phyloP scores from a whole-genome alignment of 2,888 invertebrate species.

The Drosophila demipolita region DNA sequence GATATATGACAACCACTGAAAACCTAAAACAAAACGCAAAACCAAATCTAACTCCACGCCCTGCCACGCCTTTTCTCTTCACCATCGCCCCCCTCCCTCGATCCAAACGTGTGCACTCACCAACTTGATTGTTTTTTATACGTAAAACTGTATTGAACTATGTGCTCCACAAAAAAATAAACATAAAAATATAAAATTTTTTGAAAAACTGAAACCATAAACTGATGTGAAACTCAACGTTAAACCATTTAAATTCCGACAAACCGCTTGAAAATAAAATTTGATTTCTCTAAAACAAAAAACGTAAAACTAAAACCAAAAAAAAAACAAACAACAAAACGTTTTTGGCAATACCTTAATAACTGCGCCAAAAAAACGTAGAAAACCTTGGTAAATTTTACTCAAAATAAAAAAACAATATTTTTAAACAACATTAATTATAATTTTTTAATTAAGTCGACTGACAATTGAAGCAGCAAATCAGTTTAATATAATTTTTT shows the following conservation, averaged over 20 bases:
- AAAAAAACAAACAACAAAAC: slow-evolving; percentile 59
- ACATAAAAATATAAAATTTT: slow-evolving; percentile 15
- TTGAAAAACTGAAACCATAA: slow-evolving; percentile 34
- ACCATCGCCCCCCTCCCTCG: slow-evolving; percentile 28
- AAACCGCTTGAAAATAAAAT: slow-evolving; percentile 64
- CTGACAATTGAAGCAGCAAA: slow-evolving; percentile 37
- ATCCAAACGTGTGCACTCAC: slow-evolving; percentile 59
- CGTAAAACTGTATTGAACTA: slow-evolving; percentile 60
- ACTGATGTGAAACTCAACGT: slow-evolving; percentile 60
- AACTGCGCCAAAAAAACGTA: slow-evolving; percentile 71
- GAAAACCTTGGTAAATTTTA: slow-evolving; percentile 83
- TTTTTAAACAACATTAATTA: slow-evolving; percentile 38
- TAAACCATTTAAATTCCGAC: slow-evolving; percentile 59
- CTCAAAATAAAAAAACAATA: slow-evolving; percentile 43
- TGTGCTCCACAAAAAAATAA: slow-evolving; percentile 36
- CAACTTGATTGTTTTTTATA: slow-evolving; percentile 54
- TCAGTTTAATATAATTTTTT: slow-evolving; percentile 19
- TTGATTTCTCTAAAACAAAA: slow-evolving; percentile 61
- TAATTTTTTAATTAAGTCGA: slow-evolving; percentile 55
- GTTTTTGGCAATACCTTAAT: slow-evolving; percentile 53
- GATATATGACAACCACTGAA: slow-evolving; percentile 32
- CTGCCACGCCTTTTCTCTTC: slow-evolving; percentile 49
- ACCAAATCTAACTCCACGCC: slow-evolving; percentile 50
- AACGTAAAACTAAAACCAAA: slow-evolving; percentile 32
- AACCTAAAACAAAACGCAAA: slow-evolving; percentile 30